These are phyloP conservation scores for Willowsia nigromaculata DNA, from an alignment of 2,888 invertebrate species.

Conservation along the genomic window DNA sequence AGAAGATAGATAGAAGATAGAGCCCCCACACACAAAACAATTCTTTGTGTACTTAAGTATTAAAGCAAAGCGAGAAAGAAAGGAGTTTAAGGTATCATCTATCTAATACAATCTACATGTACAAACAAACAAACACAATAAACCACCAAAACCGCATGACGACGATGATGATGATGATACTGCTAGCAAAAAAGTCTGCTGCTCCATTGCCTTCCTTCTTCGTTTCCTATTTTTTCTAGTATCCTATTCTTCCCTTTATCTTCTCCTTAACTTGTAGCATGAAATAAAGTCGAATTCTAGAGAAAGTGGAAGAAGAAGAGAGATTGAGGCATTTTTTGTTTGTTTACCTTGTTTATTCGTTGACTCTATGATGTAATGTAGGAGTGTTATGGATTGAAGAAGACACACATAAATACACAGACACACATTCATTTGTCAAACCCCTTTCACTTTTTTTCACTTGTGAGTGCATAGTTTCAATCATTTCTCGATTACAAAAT, in stretches of 20 bases:
- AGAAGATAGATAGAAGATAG: slow-evolving; percentile 7
- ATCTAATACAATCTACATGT: slow-evolving; percentile 28
- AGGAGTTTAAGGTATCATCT: neutral
- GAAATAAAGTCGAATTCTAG: neutral
- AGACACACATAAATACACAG: neutral
- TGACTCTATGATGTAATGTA: neutral
- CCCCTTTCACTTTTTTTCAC: neutral
- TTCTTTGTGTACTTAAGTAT: slow-evolving; percentile 15
- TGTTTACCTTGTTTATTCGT: slow-evolving; percentile 58
- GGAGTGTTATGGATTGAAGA: slow-evolving; percentile 19
- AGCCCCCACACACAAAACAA: neutral
- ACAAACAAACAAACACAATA: slow-evolving; percentile 4
- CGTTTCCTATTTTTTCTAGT: neutral
- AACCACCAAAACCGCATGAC: slow-evolving; percentile 10
- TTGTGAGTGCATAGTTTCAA: slow-evolving; percentile 53
- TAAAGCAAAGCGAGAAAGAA: slow-evolving; percentile 11
- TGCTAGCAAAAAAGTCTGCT: neutral
- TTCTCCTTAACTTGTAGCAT: neutral
- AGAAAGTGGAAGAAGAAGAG: neutral
- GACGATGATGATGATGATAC: neutral
- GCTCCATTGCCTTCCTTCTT: neutral
- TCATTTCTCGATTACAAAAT: slow-evolving; percentile 67
- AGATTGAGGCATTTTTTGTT: slow-evolving; percentile 23
- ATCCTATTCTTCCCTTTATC: neutral
- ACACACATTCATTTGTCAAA: slow-evolving; percentile 47